A percentile compares a stretch with the other conserved stretches of the same genome.
Conservation (phyloP, 1,140 invertebrate genomes). For the Orius laevigatus region DNA sequence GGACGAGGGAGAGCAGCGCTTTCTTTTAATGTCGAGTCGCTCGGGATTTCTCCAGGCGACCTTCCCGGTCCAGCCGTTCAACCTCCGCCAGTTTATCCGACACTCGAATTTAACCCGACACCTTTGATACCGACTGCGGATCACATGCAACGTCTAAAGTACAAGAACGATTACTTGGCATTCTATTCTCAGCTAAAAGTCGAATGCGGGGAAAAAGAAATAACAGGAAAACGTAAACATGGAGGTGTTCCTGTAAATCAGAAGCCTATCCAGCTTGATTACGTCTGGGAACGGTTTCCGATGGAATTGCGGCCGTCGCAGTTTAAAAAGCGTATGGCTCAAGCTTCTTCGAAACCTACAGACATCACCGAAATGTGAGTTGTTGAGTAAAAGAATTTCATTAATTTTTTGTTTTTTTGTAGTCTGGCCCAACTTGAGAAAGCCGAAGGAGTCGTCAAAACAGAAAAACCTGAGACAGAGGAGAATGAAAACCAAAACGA, state of each 20-base stretch:
- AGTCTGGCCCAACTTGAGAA: conserved; percentile 42
- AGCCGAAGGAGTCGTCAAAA: conserved; percentile 30
- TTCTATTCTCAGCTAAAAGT: conserved; percentile 6
- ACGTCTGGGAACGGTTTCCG: conserved; percentile 16
- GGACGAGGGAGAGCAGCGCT: conserved; percentile 32
- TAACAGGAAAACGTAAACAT: background rate
- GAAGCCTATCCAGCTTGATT: conserved; percentile 5
- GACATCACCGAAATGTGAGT: background rate
- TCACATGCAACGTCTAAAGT: background rate
- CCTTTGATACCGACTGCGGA: conserved; percentile 21
- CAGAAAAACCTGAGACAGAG: conserved; percentile 30
- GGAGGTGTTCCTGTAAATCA: conserved; percentile 4
- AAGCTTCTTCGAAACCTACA: background rate
- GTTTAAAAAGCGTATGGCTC: conserved; percentile 11
- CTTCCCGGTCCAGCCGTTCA: conserved; percentile 38
- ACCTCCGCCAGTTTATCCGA: conserved; percentile 50
- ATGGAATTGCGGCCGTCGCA: conserved; percentile 14
- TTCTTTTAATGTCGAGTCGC: conserved; percentile 42
- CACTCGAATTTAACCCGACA: conserved; percentile 39
- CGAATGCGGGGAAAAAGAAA: background rate
- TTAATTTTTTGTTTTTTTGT: conserved; percentile 21
- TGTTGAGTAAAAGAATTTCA: background rate
- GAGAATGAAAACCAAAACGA: conserved; percentile 29
- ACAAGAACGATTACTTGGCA: conserved; percentile 10
- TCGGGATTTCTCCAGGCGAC: conserved; percentile 44